phyloP scores from a whole-genome alignment of 23 tunicate genomes.

The Halocynthia roretzi region DNA sequence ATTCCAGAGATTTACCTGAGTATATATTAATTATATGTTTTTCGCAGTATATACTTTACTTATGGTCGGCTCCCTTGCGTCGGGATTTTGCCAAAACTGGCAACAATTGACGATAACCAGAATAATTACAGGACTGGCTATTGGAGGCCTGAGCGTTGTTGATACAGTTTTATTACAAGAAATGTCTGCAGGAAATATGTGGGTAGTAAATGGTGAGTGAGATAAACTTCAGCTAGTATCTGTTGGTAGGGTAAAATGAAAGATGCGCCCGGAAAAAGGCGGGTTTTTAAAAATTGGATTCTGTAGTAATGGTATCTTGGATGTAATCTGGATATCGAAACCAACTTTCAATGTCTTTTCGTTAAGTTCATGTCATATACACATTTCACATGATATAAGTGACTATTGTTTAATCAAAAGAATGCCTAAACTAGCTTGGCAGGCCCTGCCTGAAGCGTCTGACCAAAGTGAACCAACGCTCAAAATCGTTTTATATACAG shows the following conservation, averaged over 20 bases:
- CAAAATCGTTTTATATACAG: neutral
- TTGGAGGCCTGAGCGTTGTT: constrained; percentile 25
- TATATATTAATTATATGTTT: too few species aligned
- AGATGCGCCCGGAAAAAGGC: too few species aligned
- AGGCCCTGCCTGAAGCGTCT: too few species aligned
- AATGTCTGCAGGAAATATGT: constrained; percentile 12
- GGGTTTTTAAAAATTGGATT: too few species aligned
- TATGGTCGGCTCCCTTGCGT: neutral
- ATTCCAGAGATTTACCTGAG: too few species aligned
- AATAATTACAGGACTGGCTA: constrained; percentile 10
- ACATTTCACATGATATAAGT: too few species aligned
- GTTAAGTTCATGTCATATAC: too few species aligned
- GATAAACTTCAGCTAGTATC: too few species aligned
- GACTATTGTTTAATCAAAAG: too few species aligned
- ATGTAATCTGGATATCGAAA: neutral
- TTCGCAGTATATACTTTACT: constrained; percentile 4
- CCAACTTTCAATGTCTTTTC: neutral
- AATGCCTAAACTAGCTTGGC: too few species aligned
- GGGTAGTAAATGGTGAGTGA: constrained; percentile 19
- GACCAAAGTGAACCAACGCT: too few species aligned
- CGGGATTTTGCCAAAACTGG: constrained; percentile 18
- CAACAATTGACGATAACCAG: constrained; percentile 18
- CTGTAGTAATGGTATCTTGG: neutral
- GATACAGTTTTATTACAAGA: constrained; percentile 21
- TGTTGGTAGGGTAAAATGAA: too few species aligned